Base-by-base conservation (phyloP, 2,797 vertebrate species). In the Sebastes taczanowskii region DNA sequence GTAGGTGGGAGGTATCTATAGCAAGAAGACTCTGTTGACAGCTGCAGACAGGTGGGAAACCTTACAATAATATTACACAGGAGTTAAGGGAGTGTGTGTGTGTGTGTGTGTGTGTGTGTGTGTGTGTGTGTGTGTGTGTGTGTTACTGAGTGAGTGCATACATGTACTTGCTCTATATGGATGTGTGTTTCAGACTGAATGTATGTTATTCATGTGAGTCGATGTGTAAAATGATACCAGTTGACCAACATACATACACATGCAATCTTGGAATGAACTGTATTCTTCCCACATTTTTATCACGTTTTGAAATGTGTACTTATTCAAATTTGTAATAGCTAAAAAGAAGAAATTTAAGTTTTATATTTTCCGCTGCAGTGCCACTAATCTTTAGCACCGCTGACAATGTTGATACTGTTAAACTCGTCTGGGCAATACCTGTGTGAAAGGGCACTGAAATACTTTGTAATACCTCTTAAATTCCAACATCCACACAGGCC, bases 1-100 rank as follows among this genome's bases (percentile, higher is more conserved):
- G 83, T 78, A 85, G 82, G 83, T 89, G 88, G 90, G 88, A 85
- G 86, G 78, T 81, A 83, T 83, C 80, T 14, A 20, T 70, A 68
- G 82, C 71, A 68, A 49, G 82, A 90, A 62, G 77, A 79, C 42
- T 69, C 74, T 65, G 86, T 83, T 90, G 91, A 93, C 87, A 92
- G 87, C 86, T 77, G 79, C 67, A 88, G 88, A 93, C 92, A 92
- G 89, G 91, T 92, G 90, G 87, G 76, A 89, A 89, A 84, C 79
- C 83, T 77, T 89, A 84, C 68, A 87, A 88, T 86, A 89, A 91
- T 82, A 88, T 66, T 35, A 30, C 72, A 77, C 72, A 61, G 72
- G 67, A 78, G 85, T 85, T 68, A 55, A 64, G 42, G 32, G 68
- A 70, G 22, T 53, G 71, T n/a, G 61, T 62, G 86, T 69, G 67